These are phyloP conservation scores for Stenopsyche tienmushanensis DNA, from an alignment of 1,140 invertebrate genomes.

Conservation along the genomic window DNA sequence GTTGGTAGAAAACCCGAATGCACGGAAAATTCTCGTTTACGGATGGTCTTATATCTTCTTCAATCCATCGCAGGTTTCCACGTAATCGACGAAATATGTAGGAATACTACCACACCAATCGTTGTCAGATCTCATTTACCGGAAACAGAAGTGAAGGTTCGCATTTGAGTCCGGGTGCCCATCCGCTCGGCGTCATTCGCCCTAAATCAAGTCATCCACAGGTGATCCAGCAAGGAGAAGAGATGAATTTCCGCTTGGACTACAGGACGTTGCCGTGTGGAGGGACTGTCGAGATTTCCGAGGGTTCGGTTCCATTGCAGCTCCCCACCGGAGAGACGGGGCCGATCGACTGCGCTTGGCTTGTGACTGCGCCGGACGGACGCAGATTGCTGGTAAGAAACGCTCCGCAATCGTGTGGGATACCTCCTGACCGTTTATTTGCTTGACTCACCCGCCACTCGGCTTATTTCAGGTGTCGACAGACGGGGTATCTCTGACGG, in stretches of 20 bases:
- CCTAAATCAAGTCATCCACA: too few relatives aligned
- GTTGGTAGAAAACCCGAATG: conserved; percentile 23
- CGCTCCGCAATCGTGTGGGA: too few relatives aligned
- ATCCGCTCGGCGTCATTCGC: too few relatives aligned
- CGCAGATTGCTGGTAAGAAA: conserved; percentile 23
- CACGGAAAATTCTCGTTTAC: too few relatives aligned
- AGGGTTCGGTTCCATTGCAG: too few relatives aligned
- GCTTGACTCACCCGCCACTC: too few relatives aligned
- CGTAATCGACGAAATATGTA: conserved; percentile 45
- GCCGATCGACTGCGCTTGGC: conserved; percentile 24
- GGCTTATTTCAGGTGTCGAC: conserved; percentile 1
- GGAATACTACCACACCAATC: conserved; percentile 41
- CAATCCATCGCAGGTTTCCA: conserved; percentile 5
- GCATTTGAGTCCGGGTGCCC: too few relatives aligned
- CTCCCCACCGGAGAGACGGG: conserved; percentile 16
- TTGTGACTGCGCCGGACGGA: neutral
- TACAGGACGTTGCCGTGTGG: too few relatives aligned
- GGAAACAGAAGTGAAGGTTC: conserved; percentile 43
- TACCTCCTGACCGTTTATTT: too few relatives aligned
- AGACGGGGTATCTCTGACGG: conserved; percentile 1
- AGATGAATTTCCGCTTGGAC: too few relatives aligned
- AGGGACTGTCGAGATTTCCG: conserved; percentile 46
- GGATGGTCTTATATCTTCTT: too few relatives aligned
- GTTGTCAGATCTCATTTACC: conserved; percentile 44
- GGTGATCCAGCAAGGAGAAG: too few relatives aligned